Conservation (phyloP, 2,888 invertebrate genomes). For the Microplitis deprimator region DNA sequence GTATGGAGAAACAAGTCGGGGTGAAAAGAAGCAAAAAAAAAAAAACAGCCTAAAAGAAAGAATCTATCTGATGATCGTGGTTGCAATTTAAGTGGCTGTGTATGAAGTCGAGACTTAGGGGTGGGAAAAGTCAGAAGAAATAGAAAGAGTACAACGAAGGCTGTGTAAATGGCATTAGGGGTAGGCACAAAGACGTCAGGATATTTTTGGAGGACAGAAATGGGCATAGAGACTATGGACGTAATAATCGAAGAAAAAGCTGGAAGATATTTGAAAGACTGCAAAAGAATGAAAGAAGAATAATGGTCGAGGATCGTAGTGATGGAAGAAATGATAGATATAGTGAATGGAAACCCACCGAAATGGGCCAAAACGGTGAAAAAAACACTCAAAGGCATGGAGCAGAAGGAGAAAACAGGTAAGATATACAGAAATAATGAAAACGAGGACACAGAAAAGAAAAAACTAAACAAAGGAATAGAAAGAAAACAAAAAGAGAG, state of each 20-base stretch:
- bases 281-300: background rate
- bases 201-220: constrained; percentile 16
- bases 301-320: constrained; percentile 12
- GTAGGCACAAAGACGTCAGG: no score
- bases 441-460: no score
- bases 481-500: no score
- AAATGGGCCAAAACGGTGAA: background rate
- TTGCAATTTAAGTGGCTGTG: background rate
- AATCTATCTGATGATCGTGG: no score
- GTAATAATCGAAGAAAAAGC: background rate
- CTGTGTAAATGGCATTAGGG: no score
- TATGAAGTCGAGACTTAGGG: constrained; percentile 14
- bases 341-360: background rate
- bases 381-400: background rate
- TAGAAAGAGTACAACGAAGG: no score
- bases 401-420: no score
- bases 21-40: no score
- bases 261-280: background rate
- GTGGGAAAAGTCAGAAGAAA: background rate
- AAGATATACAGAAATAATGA: no score
- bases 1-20: no score
- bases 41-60: no score
- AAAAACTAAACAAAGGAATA: no score
- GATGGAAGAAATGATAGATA: background rate
- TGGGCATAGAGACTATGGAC: background rate